Conservation (phyloP, 53 echinoderm and acorn worm genomes). For the Antedon mediterranea region DNA sequence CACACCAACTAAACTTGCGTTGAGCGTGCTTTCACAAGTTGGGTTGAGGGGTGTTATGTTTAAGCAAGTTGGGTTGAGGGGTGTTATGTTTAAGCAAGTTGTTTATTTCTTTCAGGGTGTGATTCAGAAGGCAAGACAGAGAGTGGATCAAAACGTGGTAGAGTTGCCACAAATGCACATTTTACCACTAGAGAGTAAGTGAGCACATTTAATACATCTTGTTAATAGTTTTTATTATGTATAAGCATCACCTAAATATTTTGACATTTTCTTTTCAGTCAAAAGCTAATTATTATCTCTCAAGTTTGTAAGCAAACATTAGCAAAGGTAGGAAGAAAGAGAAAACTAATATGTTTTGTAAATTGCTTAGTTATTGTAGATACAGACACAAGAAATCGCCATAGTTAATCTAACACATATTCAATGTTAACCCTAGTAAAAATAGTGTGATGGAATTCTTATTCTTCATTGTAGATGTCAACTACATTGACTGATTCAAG, state of each 20-base stretch:
- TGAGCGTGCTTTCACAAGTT: no score
- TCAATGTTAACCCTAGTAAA: no score
- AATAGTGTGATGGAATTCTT: background rate
- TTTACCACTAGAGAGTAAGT: conserved; percentile 66
- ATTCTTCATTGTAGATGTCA: conserved; percentile 39
- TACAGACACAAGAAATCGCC: no score
- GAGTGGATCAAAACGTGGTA: conserved; percentile 51
- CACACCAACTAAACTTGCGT: no score
- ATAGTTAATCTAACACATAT: no score
- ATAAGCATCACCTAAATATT: no score
- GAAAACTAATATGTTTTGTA: no score
- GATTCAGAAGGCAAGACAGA: conserved; percentile 29
- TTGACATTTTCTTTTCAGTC: conserved; percentile 38
- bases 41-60: no score
- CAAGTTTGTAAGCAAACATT: conserved; percentile 93
- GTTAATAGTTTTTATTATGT: background rate
- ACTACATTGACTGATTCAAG: conserved; percentile 56
- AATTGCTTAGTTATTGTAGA: no score
- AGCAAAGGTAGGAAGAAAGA: conserved; percentile 40
- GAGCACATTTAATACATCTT: background rate
- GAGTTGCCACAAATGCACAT: conserved; percentile 78
- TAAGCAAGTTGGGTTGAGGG: no score
- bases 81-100: background rate
- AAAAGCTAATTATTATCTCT: conserved; percentile 62
- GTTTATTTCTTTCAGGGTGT: conserved; percentile 29